Evolutionary conservation across 2,888 invertebrate genomes (phyloP).

Genomic region (Odontothrips loti): DNA sequence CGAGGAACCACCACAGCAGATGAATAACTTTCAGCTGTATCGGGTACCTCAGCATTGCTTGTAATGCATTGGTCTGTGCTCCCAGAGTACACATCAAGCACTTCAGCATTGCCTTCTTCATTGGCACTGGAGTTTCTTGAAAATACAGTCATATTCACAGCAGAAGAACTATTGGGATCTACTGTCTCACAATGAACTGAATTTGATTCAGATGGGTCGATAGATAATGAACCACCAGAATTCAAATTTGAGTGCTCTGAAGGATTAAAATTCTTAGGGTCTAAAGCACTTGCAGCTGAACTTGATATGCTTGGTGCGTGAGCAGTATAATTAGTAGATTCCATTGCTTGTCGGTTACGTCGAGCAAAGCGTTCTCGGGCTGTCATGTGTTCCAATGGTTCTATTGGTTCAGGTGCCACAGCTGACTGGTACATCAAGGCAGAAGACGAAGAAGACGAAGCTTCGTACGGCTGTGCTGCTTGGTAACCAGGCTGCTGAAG

Average conservation of each 20-base stretch:
- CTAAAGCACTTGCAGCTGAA: background rate
- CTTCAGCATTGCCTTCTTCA: background rate
- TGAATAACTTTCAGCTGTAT: background rate
- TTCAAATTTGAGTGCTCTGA: background rate
- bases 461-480: background rate
- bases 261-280: background rate
- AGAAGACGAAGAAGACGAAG: background rate
- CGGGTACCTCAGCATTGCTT: background rate
- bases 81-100: background rate
- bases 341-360: background rate
- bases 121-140: background rate
- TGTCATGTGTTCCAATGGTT: constrained; percentile 2
- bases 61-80: background rate
- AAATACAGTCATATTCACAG: background rate
- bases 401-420: background rate
- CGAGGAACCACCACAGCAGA: constrained; percentile 43
- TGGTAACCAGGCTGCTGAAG: background rate
- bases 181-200: background rate
- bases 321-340: background rate
- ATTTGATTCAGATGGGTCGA: background rate
- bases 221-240: background rate
- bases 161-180: background rate
- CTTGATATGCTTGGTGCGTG: background rate
- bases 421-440: background rate
- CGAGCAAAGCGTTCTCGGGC: background rate